Conservation (phyloP, 2,797 vertebrate genomes). For the Ctenochaetus hawaiiensis region DNA sequence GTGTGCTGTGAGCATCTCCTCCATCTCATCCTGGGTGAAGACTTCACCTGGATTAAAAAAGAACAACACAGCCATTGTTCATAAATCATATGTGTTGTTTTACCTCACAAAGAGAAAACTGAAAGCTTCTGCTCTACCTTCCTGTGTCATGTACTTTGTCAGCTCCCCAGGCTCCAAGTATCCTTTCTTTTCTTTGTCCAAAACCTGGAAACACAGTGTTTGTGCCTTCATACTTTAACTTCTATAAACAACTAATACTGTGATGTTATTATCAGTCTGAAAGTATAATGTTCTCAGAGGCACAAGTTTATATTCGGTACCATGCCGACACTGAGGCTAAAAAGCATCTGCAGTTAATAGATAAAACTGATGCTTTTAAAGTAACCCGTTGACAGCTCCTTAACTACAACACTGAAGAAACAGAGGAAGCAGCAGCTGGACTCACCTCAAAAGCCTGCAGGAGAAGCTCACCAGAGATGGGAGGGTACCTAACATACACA, state of each 20-base stretch:
- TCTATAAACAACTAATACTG: not conserved
- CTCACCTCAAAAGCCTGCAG: slow-evolving; percentile 84
- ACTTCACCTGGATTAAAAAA: slow-evolving; percentile 86
- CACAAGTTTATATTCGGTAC: not conserved
- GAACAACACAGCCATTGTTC: not conserved
- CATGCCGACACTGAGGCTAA: not conserved
- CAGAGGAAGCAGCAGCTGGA: slow-evolving; percentile 2
- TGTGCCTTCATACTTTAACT: not conserved
- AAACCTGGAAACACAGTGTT: slow-evolving; percentile 81
- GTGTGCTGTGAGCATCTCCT: slow-evolving; percentile 91
- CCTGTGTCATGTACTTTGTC: slow-evolving; percentile 90
- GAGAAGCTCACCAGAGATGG: slow-evolving; percentile 77
- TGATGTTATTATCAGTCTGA: not conserved
- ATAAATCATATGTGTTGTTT: not conserved
- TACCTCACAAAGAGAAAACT: not conserved
- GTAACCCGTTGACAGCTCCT: not conserved
- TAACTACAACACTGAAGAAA: not conserved
- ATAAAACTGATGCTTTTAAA: not conserved
- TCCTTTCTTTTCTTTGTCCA: slow-evolving; percentile 91
- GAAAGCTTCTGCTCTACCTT: slow-evolving; percentile 83
- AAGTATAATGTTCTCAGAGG: not conserved
- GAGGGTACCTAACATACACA: slow-evolving; percentile 78
- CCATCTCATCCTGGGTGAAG: slow-evolving; percentile 93
- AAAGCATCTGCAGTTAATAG: not conserved
- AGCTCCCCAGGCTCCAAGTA: slow-evolving; percentile 90